These are phyloP conservation scores for Momotus momota DNA, from an alignment of 2,797 vertebrate species.

Conservation along the genomic window DNA sequence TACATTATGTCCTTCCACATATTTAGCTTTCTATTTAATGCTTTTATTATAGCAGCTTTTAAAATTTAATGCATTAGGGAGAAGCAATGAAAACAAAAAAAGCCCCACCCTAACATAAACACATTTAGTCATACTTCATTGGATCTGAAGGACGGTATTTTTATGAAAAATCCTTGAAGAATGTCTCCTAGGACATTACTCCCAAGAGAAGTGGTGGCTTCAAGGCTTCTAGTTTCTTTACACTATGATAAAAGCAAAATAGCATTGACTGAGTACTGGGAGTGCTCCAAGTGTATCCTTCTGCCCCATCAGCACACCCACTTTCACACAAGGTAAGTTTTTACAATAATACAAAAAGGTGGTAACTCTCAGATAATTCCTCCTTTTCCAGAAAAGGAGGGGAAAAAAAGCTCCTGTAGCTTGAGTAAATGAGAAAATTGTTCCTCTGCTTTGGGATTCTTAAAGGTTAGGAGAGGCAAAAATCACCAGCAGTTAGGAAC, in stretches of 20 bases:
- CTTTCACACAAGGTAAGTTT: background rate
- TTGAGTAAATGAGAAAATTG: constrained; percentile 9
- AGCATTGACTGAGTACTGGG: background rate
- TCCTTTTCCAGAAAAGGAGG: background rate
- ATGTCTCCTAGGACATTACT: background rate
- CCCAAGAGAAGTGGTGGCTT: background rate
- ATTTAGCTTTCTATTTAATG: background rate
- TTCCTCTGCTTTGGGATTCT: constrained; percentile 20
- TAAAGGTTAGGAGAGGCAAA: constrained; percentile 35
- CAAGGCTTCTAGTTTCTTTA: background rate
- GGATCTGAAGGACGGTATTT: background rate
- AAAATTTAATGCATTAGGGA: background rate
- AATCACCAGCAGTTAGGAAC: constrained; percentile 14
- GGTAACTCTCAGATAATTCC: background rate
- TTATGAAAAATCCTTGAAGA: background rate
- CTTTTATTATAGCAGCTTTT: background rate
- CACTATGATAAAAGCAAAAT: background rate
- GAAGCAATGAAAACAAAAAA: background rate
- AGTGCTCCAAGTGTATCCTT: background rate
- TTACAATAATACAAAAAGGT: background rate
- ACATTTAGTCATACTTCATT: background rate
- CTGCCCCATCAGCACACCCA: background rate
- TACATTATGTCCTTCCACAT: background rate
- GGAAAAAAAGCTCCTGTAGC: background rate
- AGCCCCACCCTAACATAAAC: background rate